Evolutionary conservation across 92 coral and sea anemone genomes (phyloP).

Genomic region (Epizoanthus scotinus): DNA sequence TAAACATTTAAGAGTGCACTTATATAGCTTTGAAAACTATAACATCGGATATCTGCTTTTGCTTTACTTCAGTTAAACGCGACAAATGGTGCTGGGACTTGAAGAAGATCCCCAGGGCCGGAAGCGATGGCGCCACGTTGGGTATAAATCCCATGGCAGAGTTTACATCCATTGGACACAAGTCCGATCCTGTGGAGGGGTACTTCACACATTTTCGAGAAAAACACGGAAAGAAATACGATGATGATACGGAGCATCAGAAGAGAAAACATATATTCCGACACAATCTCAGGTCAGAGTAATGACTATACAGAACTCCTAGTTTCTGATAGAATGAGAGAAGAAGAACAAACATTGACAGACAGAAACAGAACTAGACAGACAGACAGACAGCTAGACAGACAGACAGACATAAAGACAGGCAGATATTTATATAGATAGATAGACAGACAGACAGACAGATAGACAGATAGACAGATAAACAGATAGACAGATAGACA

Average conservation of each 20-base stretch:
- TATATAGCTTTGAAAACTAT: too few species aligned
- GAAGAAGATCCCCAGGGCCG: conserved; percentile 52
- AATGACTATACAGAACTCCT: neutral
- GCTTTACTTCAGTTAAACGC: conserved; percentile 54
- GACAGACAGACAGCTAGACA: too few species aligned
- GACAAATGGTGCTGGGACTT: conserved; percentile 96
- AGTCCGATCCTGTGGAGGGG: conserved; percentile 68
- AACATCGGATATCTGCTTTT: too few species aligned
- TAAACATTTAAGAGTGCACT: too few species aligned
- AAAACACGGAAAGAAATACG: conserved; percentile 71
- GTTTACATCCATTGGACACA: conserved; percentile 72
- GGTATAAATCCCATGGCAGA: conserved; percentile 91
- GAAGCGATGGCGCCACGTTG: conserved; percentile 60
- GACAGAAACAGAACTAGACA: too few species aligned
- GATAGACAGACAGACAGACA: too few species aligned
- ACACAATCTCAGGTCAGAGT: conserved; percentile 85
- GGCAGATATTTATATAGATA: too few species aligned
- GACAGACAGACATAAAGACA: too few species aligned
- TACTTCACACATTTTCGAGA: conserved; percentile 73
- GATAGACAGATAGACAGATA: too few species aligned
- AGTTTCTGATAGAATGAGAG: too few species aligned
- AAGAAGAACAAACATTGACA: too few species aligned
- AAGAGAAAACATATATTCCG: conserved; percentile 89
- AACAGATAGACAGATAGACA: too few species aligned
- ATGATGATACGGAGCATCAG: conserved; percentile 67